Evolutionary conservation across 2,113 vertebrate genomes (phyloP).

Genomic region (Gnathonemus longibarbis): DNA sequence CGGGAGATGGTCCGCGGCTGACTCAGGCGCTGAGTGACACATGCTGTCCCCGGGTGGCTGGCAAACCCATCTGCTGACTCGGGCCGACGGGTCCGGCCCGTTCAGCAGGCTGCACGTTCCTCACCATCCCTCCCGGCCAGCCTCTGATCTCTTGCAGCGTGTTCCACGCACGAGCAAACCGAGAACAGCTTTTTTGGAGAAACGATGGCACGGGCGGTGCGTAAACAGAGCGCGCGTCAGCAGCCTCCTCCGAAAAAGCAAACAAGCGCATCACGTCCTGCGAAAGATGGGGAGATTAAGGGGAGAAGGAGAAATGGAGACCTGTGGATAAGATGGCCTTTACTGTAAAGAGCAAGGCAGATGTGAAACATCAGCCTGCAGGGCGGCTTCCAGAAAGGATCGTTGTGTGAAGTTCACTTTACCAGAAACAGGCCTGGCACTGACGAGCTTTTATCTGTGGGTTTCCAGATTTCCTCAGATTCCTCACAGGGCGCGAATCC

Average conservation of each 20-base stretch:
- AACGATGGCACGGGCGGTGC: not conserved
- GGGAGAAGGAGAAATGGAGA: not conserved
- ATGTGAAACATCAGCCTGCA: not conserved
- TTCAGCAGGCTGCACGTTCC: not conserved
- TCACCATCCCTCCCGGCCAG: not conserved
- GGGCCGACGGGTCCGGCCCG: not conserved
- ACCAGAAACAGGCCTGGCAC: not conserved
- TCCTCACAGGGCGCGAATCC: not conserved
- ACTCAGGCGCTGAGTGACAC: constrained; percentile 16
- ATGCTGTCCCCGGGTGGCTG: not conserved
- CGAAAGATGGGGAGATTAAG: not conserved
- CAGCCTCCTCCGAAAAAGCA: not conserved
- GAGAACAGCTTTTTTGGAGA: not conserved
- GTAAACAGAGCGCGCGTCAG: not conserved
- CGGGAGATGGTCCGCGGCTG: not conserved
- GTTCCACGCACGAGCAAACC: not conserved
- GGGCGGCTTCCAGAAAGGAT: constrained; percentile 4
- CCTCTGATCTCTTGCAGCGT: not conserved
- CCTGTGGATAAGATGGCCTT: not conserved
- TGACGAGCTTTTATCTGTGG: not conserved
- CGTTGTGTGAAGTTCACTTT: constrained; percentile 6
- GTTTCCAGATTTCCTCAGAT: not conserved
- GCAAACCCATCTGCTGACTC: constrained; percentile 16
- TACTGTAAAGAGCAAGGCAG: not conserved
- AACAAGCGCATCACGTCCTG: not conserved